Base-by-base conservation (phyloP, 2,888 invertebrate genomes). In the Andrena bucephala region DNA sequence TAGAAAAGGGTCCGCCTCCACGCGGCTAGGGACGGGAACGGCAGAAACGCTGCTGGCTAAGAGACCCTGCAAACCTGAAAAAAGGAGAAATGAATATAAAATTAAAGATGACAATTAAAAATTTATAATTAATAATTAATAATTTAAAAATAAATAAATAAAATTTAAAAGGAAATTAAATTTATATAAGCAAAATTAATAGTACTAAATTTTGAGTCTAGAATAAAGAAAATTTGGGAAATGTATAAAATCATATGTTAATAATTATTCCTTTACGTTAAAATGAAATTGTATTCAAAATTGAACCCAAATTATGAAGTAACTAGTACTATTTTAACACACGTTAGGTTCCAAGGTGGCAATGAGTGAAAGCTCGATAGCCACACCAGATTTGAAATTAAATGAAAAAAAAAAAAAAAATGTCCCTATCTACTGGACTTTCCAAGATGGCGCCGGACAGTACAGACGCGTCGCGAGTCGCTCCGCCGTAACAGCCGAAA, bases 11-110 rank as follows among this genome's bases (percentile, higher is more conserved):
- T n/a, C 62, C 62, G 62, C 31, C 62, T 62, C 62, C 62, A 7
- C 33, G 62, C 2, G 62, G n/a, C 62, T 42, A 62, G 62, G 62
- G 62, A 33, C 62, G 52, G 62, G 33, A 7, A 62, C 62, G 62
- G 27, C 33, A 31, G 33, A 31, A 10, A n/a, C 1, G 2, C n/a
- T 29, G 62, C 5, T 8, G 62, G 62, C 62, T 16, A 29, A 62
- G 62, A n/a, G 62, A 31, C 62, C 62, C 31, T 13, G 13, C 1
- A 4, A 42, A 42, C 29, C n/a, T 52, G 20, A 50, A 5, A n/a
- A 31, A 31, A 31, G 6, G 6, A 33, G 31, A 33, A 6, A 29
- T 31, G 33, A 33, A 33, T 2, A 33, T 33, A 7, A 8, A 33
- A 33, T 4, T 16, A 50, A 50, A 50, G n/a, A 4, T 50, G 5